A percentile compares a stretch with the other conserved stretches of the same genome.
Conservation (phyloP, 2,113 vertebrate species). For the Albula goreensis region DNA sequence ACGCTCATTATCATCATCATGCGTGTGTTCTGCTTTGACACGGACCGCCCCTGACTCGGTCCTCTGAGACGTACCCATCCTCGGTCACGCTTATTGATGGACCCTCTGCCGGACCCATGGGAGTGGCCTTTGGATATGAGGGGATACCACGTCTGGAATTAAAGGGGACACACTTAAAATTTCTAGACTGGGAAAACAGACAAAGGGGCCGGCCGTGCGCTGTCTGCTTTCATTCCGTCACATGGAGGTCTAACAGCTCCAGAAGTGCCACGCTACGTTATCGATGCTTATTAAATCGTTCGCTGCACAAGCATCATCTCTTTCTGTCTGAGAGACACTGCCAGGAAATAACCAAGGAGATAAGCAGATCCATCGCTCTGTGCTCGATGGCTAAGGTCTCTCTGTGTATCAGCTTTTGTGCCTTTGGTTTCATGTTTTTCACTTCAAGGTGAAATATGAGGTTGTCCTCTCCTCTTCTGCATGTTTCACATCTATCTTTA, state of each 20-base stretch:
- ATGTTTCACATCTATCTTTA: background rate
- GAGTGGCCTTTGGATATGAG: background rate
- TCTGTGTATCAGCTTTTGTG: background rate
- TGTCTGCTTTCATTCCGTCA: background rate
- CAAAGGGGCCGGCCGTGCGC: background rate
- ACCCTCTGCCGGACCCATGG: background rate
- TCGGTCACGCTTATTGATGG: background rate
- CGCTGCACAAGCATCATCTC: background rate
- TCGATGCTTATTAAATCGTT: too few relatives aligned
- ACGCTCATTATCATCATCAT: slow-evolving; percentile 1
- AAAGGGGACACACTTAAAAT: background rate
- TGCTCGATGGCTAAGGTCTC: slow-evolving; percentile 17
- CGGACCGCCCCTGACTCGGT: background rate
- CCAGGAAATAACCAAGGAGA: background rate
- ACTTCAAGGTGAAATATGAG: background rate
- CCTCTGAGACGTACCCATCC: background rate
- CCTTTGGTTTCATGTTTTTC: background rate
- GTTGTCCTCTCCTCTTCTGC: background rate
- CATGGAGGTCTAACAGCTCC: background rate
- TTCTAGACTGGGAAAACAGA: background rate
- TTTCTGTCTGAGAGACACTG: background rate
- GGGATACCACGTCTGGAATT: background rate
- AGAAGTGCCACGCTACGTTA: background rate
- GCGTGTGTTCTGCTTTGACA: background rate
- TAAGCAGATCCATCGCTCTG: background rate